A percentile compares a stretch with the other conserved stretches of the same genome.
Evolutionary conservation across 2,888 invertebrate species (phyloP).

Genomic region (Cartodere bifasciata): DNA sequence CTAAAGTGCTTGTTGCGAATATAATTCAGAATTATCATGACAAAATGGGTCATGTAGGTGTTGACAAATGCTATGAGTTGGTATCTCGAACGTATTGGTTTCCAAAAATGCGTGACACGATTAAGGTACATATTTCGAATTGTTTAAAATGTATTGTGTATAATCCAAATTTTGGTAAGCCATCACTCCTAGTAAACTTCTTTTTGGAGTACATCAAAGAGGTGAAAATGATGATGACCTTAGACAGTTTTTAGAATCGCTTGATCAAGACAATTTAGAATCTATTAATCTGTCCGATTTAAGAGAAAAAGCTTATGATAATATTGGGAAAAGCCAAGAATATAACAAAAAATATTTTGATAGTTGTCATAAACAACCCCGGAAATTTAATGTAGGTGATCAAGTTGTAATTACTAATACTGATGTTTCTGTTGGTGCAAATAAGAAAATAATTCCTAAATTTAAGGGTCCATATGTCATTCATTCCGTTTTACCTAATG

Average conservation of each 20-base stretch:
- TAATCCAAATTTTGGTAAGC: slow-evolving; percentile 16
- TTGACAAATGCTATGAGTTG: slow-evolving; percentile 19
- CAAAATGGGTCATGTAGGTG: slow-evolving; percentile 21
- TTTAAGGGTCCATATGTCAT: slow-evolving; percentile 17
- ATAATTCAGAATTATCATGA: slow-evolving; percentile 15
- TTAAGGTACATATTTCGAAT: slow-evolving; percentile 17
- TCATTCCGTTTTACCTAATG: slow-evolving; percentile 12
- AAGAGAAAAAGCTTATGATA: slow-evolving; percentile 9
- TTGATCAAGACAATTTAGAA: slow-evolving; percentile 12
- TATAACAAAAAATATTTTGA: slow-evolving; percentile 20
- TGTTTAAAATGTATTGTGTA: slow-evolving; percentile 22
- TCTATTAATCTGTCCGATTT: no score
- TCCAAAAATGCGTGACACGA: slow-evolving; percentile 18
- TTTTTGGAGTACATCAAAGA: slow-evolving; percentile 21
- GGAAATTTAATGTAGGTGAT: slow-evolving; percentile 15
- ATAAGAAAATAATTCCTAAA: slow-evolving; percentile 18
- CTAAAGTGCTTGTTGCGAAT: slow-evolving; percentile 14
- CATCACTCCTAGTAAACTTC: slow-evolving; percentile 19
- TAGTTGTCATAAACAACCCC: slow-evolving; percentile 17
- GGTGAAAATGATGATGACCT: slow-evolving; percentile 15
- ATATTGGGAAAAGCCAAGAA: slow-evolving; percentile 16
- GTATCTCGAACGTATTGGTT: slow-evolving; percentile 23
- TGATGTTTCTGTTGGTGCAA: slow-evolving; percentile 15
- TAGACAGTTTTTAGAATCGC: slow-evolving; percentile 11
- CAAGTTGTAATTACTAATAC: slow-evolving; percentile 17